Conservation (phyloP, 2,797 vertebrate genomes). For the Microctenopoma lineatum region DNA sequence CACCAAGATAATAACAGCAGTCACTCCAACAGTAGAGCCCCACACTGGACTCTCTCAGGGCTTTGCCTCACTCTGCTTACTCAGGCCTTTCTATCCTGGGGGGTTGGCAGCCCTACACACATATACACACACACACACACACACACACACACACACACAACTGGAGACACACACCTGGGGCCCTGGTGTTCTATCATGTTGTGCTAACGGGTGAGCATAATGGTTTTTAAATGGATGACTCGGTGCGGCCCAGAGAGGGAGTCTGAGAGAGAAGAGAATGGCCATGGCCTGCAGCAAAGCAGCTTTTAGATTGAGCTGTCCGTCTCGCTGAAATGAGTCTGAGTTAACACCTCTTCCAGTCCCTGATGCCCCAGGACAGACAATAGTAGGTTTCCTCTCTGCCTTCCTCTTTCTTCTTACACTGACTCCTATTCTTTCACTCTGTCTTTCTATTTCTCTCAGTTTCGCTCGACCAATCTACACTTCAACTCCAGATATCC, state of each 20-base stretch:
- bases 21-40: conserved; percentile 73
- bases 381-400: conserved; percentile 77
- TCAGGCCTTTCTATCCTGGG: conserved; percentile 69
- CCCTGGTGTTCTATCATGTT: conserved; percentile 85
- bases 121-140: conserved; percentile 32
- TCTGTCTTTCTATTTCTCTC: conserved; percentile 51
- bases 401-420: conserved; percentile 58
- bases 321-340: conserved; percentile 88
- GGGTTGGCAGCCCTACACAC: conserved; percentile 60
- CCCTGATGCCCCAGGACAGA: conserved; percentile 79
- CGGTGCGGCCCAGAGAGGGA: conserved; percentile 72
- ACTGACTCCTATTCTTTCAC: conserved; percentile 50
- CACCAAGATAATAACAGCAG: conserved; percentile 79
- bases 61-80: conserved; percentile 57
- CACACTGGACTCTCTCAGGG: conserved; percentile 63
- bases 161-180: conserved; percentile 65
- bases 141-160: conserved; percentile 42
- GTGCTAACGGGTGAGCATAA: conserved; percentile 88
- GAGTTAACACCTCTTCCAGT: conserved; percentile 86
- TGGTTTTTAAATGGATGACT: conserved; percentile 90
- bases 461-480: conserved; percentile 52
- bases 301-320: conserved; percentile 89
- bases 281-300: conserved; percentile 85
- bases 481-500: conserved; percentile 38
- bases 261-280: conserved; percentile 79